Evolutionary conservation across 2,113 vertebrate genomes (phyloP), one percentile per base, ranked within the genome.

Genomic region (Mirounga angustirostris): DNA sequence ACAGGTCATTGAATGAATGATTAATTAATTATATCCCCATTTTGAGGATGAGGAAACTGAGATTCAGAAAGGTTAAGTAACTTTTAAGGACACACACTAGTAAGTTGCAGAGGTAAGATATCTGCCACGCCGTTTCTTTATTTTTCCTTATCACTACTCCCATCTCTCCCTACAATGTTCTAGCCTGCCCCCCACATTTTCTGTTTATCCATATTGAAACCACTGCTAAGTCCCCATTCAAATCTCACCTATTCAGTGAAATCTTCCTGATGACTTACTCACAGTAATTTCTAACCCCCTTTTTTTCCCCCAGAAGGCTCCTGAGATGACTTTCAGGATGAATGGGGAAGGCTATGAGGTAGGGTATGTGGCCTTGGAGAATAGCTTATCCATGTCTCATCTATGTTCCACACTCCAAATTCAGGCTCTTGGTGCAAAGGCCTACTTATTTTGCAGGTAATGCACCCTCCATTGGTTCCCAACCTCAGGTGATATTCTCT

Each of bases 361-460:
- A 73, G 14, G 33, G 28, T 52, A 71, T 83, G 30, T 87, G 74
- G 14, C 26, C 61, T 87, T 93, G 40, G 40, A 97, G 61, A 96
- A 93, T 54, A 83, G 46, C 26, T 90, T 90, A 67, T 93, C 33
- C 33, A 61, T 19, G 8, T 82, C 15, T 65, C 43, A 69, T 76
- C 16, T 59, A 14, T 19, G 13, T 73, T 91, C 10, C 33, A 83
- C 10, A 69, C 13, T 82, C 76, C 65, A 61, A 50, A 80, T 30
- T 94, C 50, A 93, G 82, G 52, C 19, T 95, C 19, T 92, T 81
- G 24, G 13, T 84, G 40, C 36, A 96, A 93, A 91, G 54, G 2
- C 69, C 61, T 91, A 65, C 82, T 63, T 91, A 36, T 93, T 93
- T 97, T 95, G n/a, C 61, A 91, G 50, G 50, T 93, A 84, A 88